These are phyloP conservation scores for Trichogramma dendrolimi DNA, from an alignment of 2,888 invertebrate species.

Conservation along the genomic window DNA sequence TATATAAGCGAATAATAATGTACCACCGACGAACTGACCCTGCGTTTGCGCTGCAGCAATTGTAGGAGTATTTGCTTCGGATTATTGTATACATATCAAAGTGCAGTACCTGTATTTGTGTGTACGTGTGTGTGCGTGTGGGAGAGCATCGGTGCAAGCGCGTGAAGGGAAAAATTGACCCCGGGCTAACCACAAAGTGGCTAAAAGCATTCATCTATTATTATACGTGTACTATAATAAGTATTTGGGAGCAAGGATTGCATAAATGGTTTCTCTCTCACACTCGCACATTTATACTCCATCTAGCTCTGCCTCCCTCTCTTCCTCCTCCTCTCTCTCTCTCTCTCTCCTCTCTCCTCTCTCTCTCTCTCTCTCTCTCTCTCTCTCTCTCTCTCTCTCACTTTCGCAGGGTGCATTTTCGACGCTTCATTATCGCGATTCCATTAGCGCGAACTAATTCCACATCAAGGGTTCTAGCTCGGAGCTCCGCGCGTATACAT, in stretches of 20 bases:
- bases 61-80: too few relatives aligned
- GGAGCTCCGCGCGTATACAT: not conserved
- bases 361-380: not conserved
- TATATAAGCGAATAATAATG: too few relatives aligned
- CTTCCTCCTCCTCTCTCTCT: not conserved
- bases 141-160: not conserved
- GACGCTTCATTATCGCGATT: constrained; percentile 17
- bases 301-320: not conserved
- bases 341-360: not conserved
- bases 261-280: not conserved
- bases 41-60: too few relatives aligned
- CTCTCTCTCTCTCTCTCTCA: not conserved
- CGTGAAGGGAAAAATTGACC: not conserved
- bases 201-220: too few relatives aligned
- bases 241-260: not conserved
- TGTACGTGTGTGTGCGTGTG: not conserved
- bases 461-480: too few relatives aligned
- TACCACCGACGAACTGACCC: too few relatives aligned
- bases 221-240: not conserved
- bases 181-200: too few relatives aligned
- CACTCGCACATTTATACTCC: not conserved
- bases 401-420: not conserved
- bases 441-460: constrained; percentile 1
- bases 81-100: too few relatives aligned
- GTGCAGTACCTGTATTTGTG: not conserved